These are phyloP conservation scores for Nipponacmea schrenckii DNA, from an alignment of 2,888 invertebrate species.

Conservation along the genomic window DNA sequence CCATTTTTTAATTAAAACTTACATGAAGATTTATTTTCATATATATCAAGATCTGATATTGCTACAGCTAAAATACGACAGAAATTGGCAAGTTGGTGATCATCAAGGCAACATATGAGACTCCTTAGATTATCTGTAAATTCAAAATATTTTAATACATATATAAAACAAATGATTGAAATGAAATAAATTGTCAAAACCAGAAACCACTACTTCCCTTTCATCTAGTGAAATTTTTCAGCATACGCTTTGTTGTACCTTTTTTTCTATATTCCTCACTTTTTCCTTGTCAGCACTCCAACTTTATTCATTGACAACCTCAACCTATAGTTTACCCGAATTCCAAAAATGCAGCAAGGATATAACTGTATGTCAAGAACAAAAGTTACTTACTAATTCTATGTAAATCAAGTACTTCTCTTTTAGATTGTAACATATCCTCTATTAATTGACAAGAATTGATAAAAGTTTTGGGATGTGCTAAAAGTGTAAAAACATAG, in stretches of 20 bases:
- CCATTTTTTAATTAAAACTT: no score
- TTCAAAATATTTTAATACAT: not conserved
- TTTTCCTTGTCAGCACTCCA: no score
- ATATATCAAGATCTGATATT: slow-evolving; percentile 68
- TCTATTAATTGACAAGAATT: slow-evolving; percentile 65
- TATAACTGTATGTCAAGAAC: no score
- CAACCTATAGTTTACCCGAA: no score
- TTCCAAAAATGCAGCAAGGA: no score
- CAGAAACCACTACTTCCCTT: not conserved
- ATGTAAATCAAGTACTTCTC: slow-evolving; percentile 61
- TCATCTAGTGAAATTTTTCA: not conserved
- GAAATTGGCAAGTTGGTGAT: slow-evolving; percentile 66
- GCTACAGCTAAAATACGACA: slow-evolving; percentile 68
- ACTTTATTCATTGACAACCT: no score
- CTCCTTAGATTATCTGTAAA: slow-evolving; percentile 57
- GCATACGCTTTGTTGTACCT: not conserved
- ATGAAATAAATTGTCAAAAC: not conserved
- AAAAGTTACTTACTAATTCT: slow-evolving; percentile 53
- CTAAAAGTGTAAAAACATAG: slow-evolving; percentile 62
- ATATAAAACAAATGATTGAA: not conserved
- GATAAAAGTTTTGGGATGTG: slow-evolving; percentile 61
- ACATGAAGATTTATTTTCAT: slow-evolving; percentile 68
- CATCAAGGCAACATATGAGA: slow-evolving; percentile 59
- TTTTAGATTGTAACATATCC: slow-evolving; percentile 63
- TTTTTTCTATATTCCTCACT: no score